Percentiles rank a stretch among this genome's conserved stretches.
phyloP scores from a whole-genome alignment of 2,888 invertebrate genomes.

The Netelia inedita region DNA sequence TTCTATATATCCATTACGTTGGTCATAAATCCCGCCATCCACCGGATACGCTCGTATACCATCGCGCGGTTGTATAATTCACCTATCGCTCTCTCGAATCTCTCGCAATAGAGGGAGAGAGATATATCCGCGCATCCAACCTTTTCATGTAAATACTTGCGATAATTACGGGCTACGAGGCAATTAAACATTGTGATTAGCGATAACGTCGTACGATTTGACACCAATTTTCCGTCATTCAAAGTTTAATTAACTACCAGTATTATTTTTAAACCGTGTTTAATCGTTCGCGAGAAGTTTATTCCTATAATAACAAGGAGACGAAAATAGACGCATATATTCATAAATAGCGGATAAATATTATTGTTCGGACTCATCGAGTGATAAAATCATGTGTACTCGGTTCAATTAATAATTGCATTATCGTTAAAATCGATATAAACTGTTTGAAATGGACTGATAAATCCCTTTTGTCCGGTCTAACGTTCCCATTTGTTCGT shows the following conservation, averaged over 20 bases:
- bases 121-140: slow-evolving; percentile 16
- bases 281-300: too few species aligned
- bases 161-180: slow-evolving; percentile 42
- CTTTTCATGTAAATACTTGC: slow-evolving; percentile 26
- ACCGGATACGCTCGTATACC: slow-evolving; percentile 55
- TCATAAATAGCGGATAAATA: neutral
- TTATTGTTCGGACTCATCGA: neutral
- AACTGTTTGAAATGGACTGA: neutral
- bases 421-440: neutral
- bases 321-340: neutral
- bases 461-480: neutral
- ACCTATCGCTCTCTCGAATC: slow-evolving; percentile 52
- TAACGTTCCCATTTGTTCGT: neutral
- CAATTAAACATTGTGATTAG: slow-evolving; percentile 12
- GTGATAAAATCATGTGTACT: neutral
- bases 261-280: neutral
- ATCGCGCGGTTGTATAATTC: slow-evolving; percentile 55
- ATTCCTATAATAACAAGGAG: neutral
- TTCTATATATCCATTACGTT: slow-evolving; percentile 49
- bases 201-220: neutral
- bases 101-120: slow-evolving; percentile 16
- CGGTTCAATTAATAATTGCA: neutral
- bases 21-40: slow-evolving; percentile 54
- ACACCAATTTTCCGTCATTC: neutral
- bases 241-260: neutral